Evolutionary conservation across 2,797 vertebrate genomes (phyloP).

Genomic region (Sebastes iracundus): DNA sequence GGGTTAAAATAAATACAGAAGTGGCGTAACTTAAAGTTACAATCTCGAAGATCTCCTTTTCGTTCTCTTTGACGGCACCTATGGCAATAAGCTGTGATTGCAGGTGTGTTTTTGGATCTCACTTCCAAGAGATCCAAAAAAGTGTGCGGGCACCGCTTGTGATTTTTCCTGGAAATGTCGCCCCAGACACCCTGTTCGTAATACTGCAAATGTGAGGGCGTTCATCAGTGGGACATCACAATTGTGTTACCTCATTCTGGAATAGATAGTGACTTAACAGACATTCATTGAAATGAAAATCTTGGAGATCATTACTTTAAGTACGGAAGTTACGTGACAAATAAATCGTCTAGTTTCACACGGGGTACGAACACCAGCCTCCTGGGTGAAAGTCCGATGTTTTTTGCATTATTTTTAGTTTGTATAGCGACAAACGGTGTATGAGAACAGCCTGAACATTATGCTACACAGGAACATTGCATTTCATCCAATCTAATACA

Average conservation of each 20-base stretch:
- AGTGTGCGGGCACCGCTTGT: neutral
- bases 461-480: neutral
- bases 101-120: neutral
- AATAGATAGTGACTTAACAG: no score
- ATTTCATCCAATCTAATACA: neutral
- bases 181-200: no score
- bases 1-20: no score
- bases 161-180: neutral
- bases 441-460: no score
- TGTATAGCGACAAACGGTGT: no score
- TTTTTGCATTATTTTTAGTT: no score
- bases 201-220: no score
- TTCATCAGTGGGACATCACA: no score
- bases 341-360: neutral
- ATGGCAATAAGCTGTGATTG: neutral
- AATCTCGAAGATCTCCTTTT: neutral
- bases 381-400: no score
- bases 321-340: no score
- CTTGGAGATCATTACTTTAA: neutral
- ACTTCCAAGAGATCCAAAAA: neutral
- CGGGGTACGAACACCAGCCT: accelerated
- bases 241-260: no score
- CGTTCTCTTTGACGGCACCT: neutral
- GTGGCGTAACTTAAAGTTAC: no score
- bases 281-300: neutral